Base-by-base conservation (phyloP, 64 coral and sea anemone genomes). In the Dendronephthya gigantea region DNA sequence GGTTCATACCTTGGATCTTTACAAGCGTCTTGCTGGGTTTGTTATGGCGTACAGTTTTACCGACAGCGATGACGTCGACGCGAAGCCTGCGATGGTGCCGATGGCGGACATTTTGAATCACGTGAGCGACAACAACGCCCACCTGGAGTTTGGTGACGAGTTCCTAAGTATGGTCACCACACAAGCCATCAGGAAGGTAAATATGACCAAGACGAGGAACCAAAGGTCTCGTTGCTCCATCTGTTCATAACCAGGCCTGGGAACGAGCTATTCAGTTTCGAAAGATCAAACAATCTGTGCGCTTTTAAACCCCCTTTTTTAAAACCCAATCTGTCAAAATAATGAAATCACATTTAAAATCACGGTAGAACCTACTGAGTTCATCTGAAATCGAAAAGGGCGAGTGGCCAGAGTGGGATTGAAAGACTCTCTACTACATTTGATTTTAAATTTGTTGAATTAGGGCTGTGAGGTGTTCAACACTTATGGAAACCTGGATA, bases 61-160 rank as follows among this genome's bases (percentile, higher is more conserved):
- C 32, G 95, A 98, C 22, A 29, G 17, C 16, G 72, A 79, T 33
- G 28, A 79, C 15, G 72, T 33, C 7, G 15, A 19, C 15, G 72
- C 27, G 4, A 39, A 38, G 4, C 92, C 92, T 85, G 87, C 84
- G 29, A 98, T 98, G 95, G 95, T 98, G 0, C 95, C 95, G 11
- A 93, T 98, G 95, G 95, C 95, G n/a, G 95, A 98, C 85, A 98
- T 93, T 32, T 74, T 98, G 9, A 98, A 98, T 83, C 95, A 98
- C 58, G 84, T 85, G 75, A 98, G 92, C 58, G 85, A 90, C 16
- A 91, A 98, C 82, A 98, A 98, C 82, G 95, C 95, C 50, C 91
- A 93, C 68, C 58, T 98, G 17, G 87, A 98, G 92, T 98, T 93
- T 91, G 95, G 91, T 36, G 31, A 51, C 16, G 23, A 93, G 66